Conservation (phyloP, 2,888 invertebrate genomes). For the Cheilosia urbana region DNA sequence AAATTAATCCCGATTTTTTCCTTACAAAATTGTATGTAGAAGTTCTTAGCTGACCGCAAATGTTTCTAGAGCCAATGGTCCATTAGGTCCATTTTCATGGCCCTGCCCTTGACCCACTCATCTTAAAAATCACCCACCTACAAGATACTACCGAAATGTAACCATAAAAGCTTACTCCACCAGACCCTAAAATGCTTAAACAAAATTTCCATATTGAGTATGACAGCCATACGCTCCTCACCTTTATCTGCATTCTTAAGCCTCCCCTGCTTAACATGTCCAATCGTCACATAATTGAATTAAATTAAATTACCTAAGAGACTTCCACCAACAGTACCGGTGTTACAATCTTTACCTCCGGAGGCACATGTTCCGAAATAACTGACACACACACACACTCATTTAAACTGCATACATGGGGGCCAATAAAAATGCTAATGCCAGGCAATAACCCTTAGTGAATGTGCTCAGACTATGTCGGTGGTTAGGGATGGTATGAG, state of each 20-base stretch:
- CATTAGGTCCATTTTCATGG: background rate
- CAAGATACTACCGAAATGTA: background rate
- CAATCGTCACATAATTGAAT: slow-evolving; percentile 72
- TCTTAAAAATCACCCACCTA: background rate
- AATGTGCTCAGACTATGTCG: slow-evolving; percentile 58
- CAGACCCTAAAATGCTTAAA: background rate
- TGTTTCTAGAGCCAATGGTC: background rate
- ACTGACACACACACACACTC: slow-evolving; percentile 45
- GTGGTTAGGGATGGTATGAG: slow-evolving; percentile 18
- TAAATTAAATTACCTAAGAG: slow-evolving; percentile 55
- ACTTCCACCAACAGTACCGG: slow-evolving; percentile 54
- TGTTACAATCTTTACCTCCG: slow-evolving; percentile 43
- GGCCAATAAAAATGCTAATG: slow-evolving; percentile 74
- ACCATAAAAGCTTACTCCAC: background rate
- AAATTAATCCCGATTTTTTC: background rate
- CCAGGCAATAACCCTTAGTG: slow-evolving; percentile 74
- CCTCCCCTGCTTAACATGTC: slow-evolving; percentile 25
- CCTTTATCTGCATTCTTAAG: background rate
- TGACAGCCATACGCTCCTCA: background rate
- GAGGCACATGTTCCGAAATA: slow-evolving; percentile 52
- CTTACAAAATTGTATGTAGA: too few species aligned
- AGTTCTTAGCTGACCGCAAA: background rate
- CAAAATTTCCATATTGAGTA: slow-evolving; percentile 8
- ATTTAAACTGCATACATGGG: slow-evolving; percentile 33
- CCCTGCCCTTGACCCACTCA: background rate